Conservation (phyloP, 2,888 invertebrate species). For the Pinctada fucata region DNA sequence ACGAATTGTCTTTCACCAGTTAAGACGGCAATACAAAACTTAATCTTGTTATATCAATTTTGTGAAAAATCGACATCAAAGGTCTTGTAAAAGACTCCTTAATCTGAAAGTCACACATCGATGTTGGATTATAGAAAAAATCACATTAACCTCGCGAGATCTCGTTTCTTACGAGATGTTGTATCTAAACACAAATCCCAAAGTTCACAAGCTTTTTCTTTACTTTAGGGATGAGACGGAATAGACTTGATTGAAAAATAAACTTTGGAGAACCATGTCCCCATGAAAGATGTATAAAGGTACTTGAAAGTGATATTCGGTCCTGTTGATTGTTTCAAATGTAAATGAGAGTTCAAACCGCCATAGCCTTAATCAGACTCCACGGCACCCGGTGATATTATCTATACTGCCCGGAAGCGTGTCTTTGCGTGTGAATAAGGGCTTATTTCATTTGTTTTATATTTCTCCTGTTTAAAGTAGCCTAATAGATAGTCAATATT, state of each 20-base stretch:
- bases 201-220: not conserved
- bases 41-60: slow-evolving; percentile 1
- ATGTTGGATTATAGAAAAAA: not conserved
- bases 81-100: not conserved
- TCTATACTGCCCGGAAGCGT: not conserved
- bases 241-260: not conserved
- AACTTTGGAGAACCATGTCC: not conserved
- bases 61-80: not conserved
- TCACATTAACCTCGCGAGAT: not conserved
- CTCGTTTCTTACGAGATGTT: not conserved
- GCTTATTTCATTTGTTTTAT: not conserved
- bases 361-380: not conserved
- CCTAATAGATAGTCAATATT: no score
- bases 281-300: not conserved
- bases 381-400: not conserved
- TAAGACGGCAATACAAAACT: not conserved
- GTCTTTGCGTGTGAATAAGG: not conserved
- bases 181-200: not conserved
- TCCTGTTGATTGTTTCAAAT: not conserved
- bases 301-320: not conserved
- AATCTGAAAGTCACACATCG: not conserved
- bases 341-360: not conserved
- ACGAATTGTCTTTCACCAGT: no score
- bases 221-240: not conserved
- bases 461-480: not conserved